Base-by-base conservation (phyloP, 2,797 vertebrate genomes). In the Silurus lanzhouensis region DNA sequence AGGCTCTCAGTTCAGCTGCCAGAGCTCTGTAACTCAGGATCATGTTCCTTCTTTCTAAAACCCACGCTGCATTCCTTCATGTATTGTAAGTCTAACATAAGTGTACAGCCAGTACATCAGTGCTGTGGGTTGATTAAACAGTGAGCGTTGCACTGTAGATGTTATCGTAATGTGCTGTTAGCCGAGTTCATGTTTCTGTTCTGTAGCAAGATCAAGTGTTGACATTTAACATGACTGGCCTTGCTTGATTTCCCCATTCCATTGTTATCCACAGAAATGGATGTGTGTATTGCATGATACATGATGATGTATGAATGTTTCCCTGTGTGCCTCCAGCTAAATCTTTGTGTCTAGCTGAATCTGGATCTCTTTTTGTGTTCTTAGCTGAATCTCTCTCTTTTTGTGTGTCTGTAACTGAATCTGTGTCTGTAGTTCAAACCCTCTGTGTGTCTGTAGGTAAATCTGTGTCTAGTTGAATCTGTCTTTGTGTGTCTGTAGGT, bases 21-120 rank as follows among this genome's bases (percentile, higher is more conserved):
- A 60, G 27, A 79, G 70, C 72, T 14, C 31, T 68, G 74, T 75
- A 60, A 74, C 82, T 86, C 19, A 14, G 76, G 71, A 76, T n/a
- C 38, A n/a, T 19, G 13, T 63, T 78, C 63, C 67, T 25, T 44
- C 12, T 22, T 78, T 78, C 58, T 78, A 61, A 57, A 79, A n/a
- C 82, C 77, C 79, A 76, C 84, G 79, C 48, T 77, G 52, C 80
- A 86, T 89, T 87, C 70, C 80, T 83, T n/a, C 25, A n/a, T 57
- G 81, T 15, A 58, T n/a, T n/a, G 81, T 82, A 20, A 31, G 60
- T 76, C 71, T 31, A 70, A 67, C 46, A 64, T 25, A 81, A 57
- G 20, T 15, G 44, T 3, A 61, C 63, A 46, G 63, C 55, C 22
- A 55, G 60, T 48, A 80, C 70, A 74, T 74, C 22, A 19, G 13